Evolutionary conservation across 2,113 vertebrate species (phyloP).

Genomic region (Hippocampus abdominalis): DNA sequence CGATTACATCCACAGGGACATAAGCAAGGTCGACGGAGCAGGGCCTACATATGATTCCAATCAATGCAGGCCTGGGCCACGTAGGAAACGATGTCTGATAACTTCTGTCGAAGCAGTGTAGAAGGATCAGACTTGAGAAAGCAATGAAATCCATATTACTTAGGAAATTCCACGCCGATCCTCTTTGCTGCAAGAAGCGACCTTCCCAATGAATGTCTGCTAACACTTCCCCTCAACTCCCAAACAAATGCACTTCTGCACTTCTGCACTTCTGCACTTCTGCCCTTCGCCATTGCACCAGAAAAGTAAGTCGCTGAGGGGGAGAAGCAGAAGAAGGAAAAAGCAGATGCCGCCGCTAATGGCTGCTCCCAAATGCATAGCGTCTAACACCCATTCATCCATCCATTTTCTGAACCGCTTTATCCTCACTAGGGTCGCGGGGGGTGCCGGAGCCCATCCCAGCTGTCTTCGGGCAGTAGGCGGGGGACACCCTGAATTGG

Average conservation of each 20-base stretch:
- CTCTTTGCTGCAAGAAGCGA: conserved; percentile 52
- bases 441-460: too few species aligned
- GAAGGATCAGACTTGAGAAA: conserved; percentile 47
- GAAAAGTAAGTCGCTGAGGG: conserved; percentile 16
- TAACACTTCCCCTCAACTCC: conserved; percentile 60
- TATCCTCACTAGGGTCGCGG: too few species aligned
- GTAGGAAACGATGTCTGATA: conserved; percentile 51
- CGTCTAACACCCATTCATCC: too few species aligned
- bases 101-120: conserved; percentile 23
- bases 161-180: conserved; percentile 53
- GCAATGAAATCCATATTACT: conserved; percentile 68
- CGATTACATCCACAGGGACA: conserved; percentile 51
- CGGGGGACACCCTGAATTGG: too few species aligned
- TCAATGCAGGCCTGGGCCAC: conserved; percentile 44
- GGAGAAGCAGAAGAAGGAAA: conserved; percentile 15
- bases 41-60: conserved; percentile 51
- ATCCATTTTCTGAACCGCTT: too few species aligned
- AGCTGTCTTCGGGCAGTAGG: too few species aligned
- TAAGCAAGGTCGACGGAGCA: conserved; percentile 31
- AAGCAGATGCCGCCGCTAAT: conserved; percentile 30
- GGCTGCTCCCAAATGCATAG: conserved; percentile 41
- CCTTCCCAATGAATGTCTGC: conserved; percentile 65
- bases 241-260: conserved; percentile 38
- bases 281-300: conserved; percentile 45
- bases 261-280: conserved; percentile 61